phyloP scores from a whole-genome alignment of 2,797 vertebrate species.

The Kryptopterus vitreolus region DNA sequence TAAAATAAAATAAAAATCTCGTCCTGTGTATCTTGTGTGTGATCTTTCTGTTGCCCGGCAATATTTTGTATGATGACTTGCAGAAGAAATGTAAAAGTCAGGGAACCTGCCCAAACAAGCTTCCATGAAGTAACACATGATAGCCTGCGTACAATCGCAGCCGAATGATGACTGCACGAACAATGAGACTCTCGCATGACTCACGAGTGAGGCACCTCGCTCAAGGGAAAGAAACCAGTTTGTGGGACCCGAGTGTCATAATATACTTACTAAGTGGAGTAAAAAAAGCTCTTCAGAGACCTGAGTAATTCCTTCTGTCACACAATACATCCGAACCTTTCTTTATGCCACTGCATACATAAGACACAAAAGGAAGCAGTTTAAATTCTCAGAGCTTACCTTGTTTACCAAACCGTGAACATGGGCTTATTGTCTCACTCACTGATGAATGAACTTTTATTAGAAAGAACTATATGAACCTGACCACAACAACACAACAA shows the following conservation, averaged over 20 bases:
- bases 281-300: neutral
- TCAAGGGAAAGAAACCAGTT: conserved; percentile 48
- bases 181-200: conserved; percentile 36
- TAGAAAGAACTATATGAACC: neutral
- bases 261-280: conserved; percentile 10
- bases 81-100: conserved; percentile 6
- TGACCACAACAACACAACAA: too few species aligned
- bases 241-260: conserved; percentile 25
- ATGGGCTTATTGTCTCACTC: neutral
- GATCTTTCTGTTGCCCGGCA: neutral
- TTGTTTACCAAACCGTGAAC: neutral
- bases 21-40: neutral
- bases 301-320: neutral
- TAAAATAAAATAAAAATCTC: neutral
- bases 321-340: neutral
- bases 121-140: conserved; percentile 6
- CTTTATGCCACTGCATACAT: neutral
- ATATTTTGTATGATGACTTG: neutral
- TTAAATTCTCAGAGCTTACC: neutral
- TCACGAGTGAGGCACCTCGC: conserved; percentile 29
- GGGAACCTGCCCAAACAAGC: conserved; percentile 40
- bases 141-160: neutral
- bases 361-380: neutral
- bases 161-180: conserved; percentile 16
- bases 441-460: neutral